Evolutionary conservation across 2,888 invertebrate genomes (phyloP), one percentile per base, ranked within the genome.

Genomic region (Cheilosia impressa): DNA sequence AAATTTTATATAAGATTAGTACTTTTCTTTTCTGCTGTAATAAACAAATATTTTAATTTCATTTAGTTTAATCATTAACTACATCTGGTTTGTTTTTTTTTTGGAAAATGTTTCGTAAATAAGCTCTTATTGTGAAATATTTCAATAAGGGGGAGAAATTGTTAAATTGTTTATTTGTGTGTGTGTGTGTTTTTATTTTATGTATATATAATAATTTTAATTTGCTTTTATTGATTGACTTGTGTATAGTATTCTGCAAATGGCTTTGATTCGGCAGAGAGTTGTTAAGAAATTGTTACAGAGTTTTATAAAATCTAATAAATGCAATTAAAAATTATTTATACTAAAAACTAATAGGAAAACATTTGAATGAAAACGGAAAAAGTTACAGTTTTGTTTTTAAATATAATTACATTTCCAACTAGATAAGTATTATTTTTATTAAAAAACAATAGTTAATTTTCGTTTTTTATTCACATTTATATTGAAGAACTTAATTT

Each of bases 401-500:
- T 69, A 38, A 45, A 62, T 66, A 71, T 47, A 63, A 81, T 76
- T 72, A 77, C 68, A 85, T 77, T 80, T 84, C 31, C 63, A 84
- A 75, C 69, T 58, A 75, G 65, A 68, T 24, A 72, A 71, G 45
- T 65, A 68, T 52, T 69, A 60, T 62, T 82, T 47, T 17, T 55
- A 38, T 47, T 50, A 50, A 55, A 50, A 55, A 60, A 68, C 41
- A 66, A 17, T 63, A 38, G 22, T 60, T 71, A 22, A 43, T 45
- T 69, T 69, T 63, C 6, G 47, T 47, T 19, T 72, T 31, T 62
- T 69, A 34, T 78, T 73, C 43, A 87, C 58, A 88, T 88, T 91
- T 91, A 91, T 78, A 91, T 91, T 72, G 91, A 89, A 73, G 91
- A 91, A 87, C 90, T 91, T 62, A 92, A 87, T 87, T 92, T 92